Conservation (phyloP, 2,797 vertebrate species). For the Sparus aurata region DNA sequence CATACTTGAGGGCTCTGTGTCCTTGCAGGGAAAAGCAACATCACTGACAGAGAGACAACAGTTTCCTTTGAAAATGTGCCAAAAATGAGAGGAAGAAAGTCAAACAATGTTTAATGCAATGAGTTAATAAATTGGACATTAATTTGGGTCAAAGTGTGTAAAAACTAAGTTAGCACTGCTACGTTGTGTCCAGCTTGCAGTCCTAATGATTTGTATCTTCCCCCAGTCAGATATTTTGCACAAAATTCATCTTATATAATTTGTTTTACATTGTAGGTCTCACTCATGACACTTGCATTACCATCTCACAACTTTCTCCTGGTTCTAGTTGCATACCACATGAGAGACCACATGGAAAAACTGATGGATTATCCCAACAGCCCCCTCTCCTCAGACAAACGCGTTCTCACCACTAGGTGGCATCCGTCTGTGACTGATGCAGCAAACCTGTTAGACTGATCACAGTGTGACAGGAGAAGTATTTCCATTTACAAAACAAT, state of each 20-base stretch:
- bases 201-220: neutral
- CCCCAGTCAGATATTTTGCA: neutral
- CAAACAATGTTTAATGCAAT: neutral
- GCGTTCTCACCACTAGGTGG: constrained; percentile 58
- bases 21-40: constrained; percentile 23
- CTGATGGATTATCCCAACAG: constrained; percentile 35
- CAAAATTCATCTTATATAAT: neutral
- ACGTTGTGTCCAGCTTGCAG: neutral
- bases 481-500: constrained; percentile 31
- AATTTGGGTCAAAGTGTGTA: neutral
- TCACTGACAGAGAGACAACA: constrained; percentile 5
- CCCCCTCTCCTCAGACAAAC: neutral
- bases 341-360: constrained; percentile 52
- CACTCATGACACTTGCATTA: constrained; percentile 12
- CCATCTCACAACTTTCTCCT: constrained; percentile 6
- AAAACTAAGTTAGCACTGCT: neutral
- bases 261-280: constrained; percentile 7
- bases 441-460: neutral
- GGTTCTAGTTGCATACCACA: constrained; percentile 38
- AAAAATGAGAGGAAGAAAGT: neutral
- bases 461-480: constrained; percentile 37
- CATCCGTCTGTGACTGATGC: constrained; percentile 3
- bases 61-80: neutral
- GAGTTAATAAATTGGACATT: neutral
- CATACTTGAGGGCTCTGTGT: constrained; percentile 45